Percentiles rank a stretch among this genome's conserved stretches.
phyloP scores from a whole-genome alignment of 64 coral and sea anemone genomes.

The Actinia tenebrosa region DNA sequence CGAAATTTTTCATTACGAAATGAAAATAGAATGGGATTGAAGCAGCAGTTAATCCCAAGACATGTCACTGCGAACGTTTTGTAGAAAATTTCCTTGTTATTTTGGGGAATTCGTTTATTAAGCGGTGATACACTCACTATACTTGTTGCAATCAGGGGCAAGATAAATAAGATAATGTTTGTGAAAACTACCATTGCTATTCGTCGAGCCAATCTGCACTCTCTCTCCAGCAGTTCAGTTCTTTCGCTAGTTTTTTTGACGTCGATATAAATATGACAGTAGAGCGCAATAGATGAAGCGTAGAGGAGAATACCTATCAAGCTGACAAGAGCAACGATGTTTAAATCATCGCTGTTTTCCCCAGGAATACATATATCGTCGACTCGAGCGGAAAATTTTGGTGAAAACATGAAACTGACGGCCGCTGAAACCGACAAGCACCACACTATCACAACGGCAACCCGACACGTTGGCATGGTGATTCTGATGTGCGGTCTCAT shows the following conservation, averaged over 20 bases:
- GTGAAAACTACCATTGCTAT: background rate
- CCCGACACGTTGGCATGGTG: background rate
- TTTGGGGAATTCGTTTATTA: background rate
- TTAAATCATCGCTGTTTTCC: background rate
- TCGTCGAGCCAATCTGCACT: background rate
- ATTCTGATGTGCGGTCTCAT: background rate
- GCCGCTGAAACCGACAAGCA: background rate
- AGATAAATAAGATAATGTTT: background rate
- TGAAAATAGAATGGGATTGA: background rate
- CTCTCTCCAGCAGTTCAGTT: background rate
- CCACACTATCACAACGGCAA: background rate
- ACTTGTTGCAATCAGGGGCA: background rate
- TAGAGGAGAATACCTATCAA: background rate
- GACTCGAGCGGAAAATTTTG: background rate
- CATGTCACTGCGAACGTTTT: background rate
- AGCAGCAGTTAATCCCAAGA: background rate
- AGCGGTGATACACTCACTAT: background rate
- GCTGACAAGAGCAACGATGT: background rate
- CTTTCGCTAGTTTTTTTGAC: background rate
- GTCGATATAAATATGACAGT: background rate
- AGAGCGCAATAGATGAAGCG: background rate
- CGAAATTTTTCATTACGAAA: background rate
- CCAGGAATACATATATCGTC: background rate
- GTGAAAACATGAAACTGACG: background rate
- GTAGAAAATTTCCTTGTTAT: background rate